Evolutionary conservation across 2,113 vertebrate genomes (phyloP), one percentile per base, ranked within the genome.

Genomic region (Nothoprocta pentlandii): DNA sequence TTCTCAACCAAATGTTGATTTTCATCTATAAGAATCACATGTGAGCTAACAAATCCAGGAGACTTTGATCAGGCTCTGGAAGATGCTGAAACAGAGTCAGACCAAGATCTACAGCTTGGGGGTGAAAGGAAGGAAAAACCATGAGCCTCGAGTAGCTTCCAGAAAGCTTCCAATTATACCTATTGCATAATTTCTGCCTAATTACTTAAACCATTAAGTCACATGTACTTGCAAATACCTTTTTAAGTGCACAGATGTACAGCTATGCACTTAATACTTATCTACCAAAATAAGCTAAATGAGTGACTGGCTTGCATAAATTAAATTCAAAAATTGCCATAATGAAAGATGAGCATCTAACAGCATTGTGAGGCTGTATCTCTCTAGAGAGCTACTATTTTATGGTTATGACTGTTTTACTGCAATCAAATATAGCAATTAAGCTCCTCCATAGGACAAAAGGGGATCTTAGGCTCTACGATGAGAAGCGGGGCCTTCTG

Each of bases 401-500:
- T 36, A 58, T 8, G 66, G 41, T 69, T 64, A 58, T 9, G 70
- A 42, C 66, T 56, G 26, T 69, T 67, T 51, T 89, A 53, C 7
- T 61, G 42, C 23, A 44, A 63, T 20, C 46, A 49, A 51, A 70
- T n/a, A 41, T 19, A 39, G 12, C 36, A 64, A 32, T 34, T 47
- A 56, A 69, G 32, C 14, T 53, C 28, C 4, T 42, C 17, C 17
- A 42, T 7, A 36, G 41, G 86, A 44, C 15, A 67, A 34, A 68
- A 61, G 32, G 70, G 39, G 73, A 20, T 56, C 9, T 63, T 64
- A 19, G 73, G 20, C 15, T 41, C 32, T 54, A 63, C 8, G 9
- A 6, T 47, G 9, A 61, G 17, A 75, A 89, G 73, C 0, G 0
- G 7, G 9, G 34, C 5, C n/a, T n/a, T 81, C 26, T 2, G 1